Evolutionary conservation across 2,797 vertebrate species (phyloP).

Genomic region (Leptatherina wallacei): DNA sequence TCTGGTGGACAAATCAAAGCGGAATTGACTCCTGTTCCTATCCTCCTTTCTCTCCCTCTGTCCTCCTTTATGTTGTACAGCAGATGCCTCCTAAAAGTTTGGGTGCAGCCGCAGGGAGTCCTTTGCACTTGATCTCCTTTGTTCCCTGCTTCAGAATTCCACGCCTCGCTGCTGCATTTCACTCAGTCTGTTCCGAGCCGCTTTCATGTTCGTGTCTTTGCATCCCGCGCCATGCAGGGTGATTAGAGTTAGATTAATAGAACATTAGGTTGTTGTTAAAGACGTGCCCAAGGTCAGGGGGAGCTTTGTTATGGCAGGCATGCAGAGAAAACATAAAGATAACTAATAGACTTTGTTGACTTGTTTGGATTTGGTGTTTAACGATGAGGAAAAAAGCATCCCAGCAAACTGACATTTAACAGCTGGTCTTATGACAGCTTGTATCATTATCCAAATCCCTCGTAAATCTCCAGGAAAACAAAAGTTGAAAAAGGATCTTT

Average conservation of each 20-base stretch:
- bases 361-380: conserved; percentile 8
- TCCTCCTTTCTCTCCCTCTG: conserved; percentile 29
- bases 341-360: conserved; percentile 13
- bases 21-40: conserved; percentile 50
- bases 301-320: conserved; percentile 2
- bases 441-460: conserved; percentile 2
- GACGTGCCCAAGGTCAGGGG: conserved; percentile 53
- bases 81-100: conserved; percentile 35
- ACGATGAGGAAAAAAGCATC: neutral
- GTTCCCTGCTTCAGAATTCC: conserved; percentile 3
- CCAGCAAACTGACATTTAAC: conserved; percentile 8
- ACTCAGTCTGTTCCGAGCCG: conserved; percentile 39
- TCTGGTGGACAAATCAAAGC: conserved; percentile 72
- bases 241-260: conserved; percentile 60
- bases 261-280: conserved; percentile 57
- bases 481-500: neutral
- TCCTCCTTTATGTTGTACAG: conserved; percentile 35
- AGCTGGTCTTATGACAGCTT: conserved; percentile 28
- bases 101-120: conserved; percentile 52
- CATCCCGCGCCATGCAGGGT: conserved; percentile 23
- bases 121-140: conserved; percentile 39
- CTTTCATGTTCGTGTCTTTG: conserved; percentile 39
- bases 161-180: conserved; percentile 3
- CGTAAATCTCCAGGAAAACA: conserved; percentile 7
- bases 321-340: conserved; percentile 17